Evolutionary conservation across 2,888 invertebrate species (phyloP).

Genomic region (Gari tellinella): DNA sequence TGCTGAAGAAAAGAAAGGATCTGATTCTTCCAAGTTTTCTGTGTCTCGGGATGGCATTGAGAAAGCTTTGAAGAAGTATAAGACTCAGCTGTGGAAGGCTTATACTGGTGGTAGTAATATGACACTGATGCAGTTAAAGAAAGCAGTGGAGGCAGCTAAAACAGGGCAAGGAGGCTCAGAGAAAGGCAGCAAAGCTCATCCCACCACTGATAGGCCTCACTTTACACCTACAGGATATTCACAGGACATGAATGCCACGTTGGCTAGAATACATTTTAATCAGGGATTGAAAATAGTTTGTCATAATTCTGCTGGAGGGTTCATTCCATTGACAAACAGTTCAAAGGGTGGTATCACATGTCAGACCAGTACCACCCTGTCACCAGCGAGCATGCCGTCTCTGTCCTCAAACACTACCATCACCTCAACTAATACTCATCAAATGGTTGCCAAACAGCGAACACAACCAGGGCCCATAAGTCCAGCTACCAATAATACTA

Average conservation of each 20-base stretch:
- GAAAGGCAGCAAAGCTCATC: not conserved
- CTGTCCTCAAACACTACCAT: too few species aligned
- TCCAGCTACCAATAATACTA: too few species aligned
- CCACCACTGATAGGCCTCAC: not conserved
- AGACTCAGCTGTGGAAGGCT: constrained; percentile 55
- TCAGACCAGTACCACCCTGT: too few species aligned
- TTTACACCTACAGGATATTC: not conserved
- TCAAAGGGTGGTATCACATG: too few species aligned
- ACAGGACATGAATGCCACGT: constrained; percentile 1
- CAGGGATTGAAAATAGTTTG: constrained; percentile 28
- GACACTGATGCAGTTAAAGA: constrained; percentile 39
- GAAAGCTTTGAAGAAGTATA: constrained; percentile 56
- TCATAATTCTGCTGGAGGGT: too few species aligned
- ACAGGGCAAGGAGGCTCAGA: not conserved
- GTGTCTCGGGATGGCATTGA: constrained; percentile 58
- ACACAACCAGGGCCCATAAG: too few species aligned
- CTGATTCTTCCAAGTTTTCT: constrained; percentile 42
- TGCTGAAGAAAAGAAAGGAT: constrained; percentile 48
- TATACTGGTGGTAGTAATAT: constrained; percentile 52
- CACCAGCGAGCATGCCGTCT: too few species aligned
- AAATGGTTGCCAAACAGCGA: too few species aligned
- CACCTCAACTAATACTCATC: too few species aligned
- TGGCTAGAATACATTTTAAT: constrained; percentile 42
- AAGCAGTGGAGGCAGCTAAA: constrained; percentile 37
- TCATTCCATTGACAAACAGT: too few species aligned